phyloP scores from a whole-genome alignment of 2,113 vertebrate species.

The Dicerorhinus sumatrensis region DNA sequence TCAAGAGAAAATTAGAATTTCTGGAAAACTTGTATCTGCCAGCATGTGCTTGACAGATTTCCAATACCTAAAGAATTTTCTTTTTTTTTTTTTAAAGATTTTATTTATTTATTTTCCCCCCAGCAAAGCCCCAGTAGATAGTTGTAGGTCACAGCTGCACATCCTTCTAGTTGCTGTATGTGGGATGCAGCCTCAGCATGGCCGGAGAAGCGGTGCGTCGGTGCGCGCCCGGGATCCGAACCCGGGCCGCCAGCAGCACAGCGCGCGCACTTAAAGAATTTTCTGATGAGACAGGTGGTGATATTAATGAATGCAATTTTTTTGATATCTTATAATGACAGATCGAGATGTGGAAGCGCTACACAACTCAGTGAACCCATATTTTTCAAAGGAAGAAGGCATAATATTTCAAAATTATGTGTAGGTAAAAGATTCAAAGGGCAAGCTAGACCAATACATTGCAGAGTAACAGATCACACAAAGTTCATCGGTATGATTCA shows the following conservation, averaged over 20 bases:
- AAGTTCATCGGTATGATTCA: background rate
- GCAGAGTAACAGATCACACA: background rate
- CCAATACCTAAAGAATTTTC: background rate
- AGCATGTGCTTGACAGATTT: background rate
- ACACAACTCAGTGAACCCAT: background rate
- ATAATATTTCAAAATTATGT: background rate
- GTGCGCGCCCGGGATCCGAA: too few species aligned
- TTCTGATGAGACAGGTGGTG: background rate
- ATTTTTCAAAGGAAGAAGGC: background rate
- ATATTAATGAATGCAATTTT: background rate
- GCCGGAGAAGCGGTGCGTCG: too few species aligned
- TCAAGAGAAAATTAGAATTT: background rate
- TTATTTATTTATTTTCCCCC: too few species aligned
- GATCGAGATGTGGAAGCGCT: background rate
- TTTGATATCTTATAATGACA: background rate
- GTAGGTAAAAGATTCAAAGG: background rate
- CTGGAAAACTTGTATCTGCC: background rate
- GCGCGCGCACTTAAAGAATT: background rate
- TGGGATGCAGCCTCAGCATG: too few species aligned
- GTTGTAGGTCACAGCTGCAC: too few species aligned
- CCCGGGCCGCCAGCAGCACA: too few species aligned
- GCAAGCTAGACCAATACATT: background rate
- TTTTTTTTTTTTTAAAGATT: too few species aligned
- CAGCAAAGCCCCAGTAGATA: too few species aligned
- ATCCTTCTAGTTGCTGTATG: too few species aligned